Evolutionary conservation across 2,888 invertebrate genomes (phyloP), one percentile per base, ranked within the genome.

Genomic region (Noctua fimbriata): DNA sequence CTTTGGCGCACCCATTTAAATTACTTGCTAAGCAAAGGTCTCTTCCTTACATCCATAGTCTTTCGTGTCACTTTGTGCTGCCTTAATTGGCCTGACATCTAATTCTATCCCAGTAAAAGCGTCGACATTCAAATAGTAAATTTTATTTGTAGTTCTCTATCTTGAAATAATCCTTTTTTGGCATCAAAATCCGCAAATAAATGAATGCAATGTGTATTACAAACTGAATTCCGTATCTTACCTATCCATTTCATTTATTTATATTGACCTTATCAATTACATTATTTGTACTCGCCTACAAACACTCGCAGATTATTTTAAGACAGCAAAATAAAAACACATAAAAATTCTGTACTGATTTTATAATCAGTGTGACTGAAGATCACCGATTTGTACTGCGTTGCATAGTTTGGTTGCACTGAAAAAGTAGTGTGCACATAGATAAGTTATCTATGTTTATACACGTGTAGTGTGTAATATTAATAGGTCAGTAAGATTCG

Each of bases 401-500:
- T 36, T 36, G 21, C 65, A 36, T 65, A 65, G 32, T 60, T 71
- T 21, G 52, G n/a, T 73, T 85, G 81, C 77, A 80, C 81, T 82
- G 78, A 85, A 84, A 80, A 69, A 72, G 16, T 60, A 44, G 49
- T 44, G 41, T 81, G 78, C 73, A 84, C 55, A 82, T 28, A 81
- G 63, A 82, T 84, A n/a, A 36, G 60, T 69, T 80, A 83, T 83
- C 79, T 77, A 55, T 84, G 72, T 83, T 81, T 79, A 82, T 73
- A 83, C 82, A 83, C 66, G 52, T 73, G 66, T 65, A 52, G 81
- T 63, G 47, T 85, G 67, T 83, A 69, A 88, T 89, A 91, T 89
- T 92, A 91, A 93, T 94, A 94, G 90, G 86, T 75, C 77, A 81
- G 87, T 89, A n/a, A 85, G 83, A 86, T 88, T 82, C 74, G 73